Evolutionary conservation across 2,797 vertebrate species (phyloP), one percentile per base, ranked within the genome.

Genomic region (Ammospiza maritima): DNA sequence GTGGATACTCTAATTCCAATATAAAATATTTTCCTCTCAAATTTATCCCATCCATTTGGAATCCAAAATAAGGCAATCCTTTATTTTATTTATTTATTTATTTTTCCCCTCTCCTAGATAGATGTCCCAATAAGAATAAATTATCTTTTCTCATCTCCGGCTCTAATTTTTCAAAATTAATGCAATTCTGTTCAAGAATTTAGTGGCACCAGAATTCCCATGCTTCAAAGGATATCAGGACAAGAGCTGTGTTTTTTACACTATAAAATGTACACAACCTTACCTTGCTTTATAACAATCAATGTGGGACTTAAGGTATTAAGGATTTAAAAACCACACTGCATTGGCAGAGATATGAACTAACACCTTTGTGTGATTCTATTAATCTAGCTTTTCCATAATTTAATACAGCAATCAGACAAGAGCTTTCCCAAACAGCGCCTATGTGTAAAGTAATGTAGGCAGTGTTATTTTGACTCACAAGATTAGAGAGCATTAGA

Each of bases 401-500:
- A 81, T 94, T 92, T 75, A 90, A 69, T 44, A 17, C 11, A 89
- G 42, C n/a, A 94, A 42, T 74, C 60, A 80, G 65, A 73, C 15
- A 80, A 64, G 38, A 95, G 50, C 23, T 65, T 85, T 83, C 81
- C 51, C 69, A 88, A 95, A 53, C 16, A 58, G 9, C 45, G 58
- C 15, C 40, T 26, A 14, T 62, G 65, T 83, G 60, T 73, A 45
- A 85, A 88, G 50, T 48, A 89, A 67, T 27, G 26, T 42, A 56
- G 54, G 75, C 58, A 38, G 53, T 90, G 71, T 85, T 66, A 58
- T 89, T 94, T 87, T 76, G 47, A 72, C 26, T 87, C 57, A 42
- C 44, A 79, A 89, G 71, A 94, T 94, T 88, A 90, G 26, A 93
- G n/a, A 71, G 58, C 38, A 65, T 94, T 77, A 90, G 29, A 85